Conservation (phyloP, 2,888 invertebrate species). For the Platerodrilus igneus region DNA sequence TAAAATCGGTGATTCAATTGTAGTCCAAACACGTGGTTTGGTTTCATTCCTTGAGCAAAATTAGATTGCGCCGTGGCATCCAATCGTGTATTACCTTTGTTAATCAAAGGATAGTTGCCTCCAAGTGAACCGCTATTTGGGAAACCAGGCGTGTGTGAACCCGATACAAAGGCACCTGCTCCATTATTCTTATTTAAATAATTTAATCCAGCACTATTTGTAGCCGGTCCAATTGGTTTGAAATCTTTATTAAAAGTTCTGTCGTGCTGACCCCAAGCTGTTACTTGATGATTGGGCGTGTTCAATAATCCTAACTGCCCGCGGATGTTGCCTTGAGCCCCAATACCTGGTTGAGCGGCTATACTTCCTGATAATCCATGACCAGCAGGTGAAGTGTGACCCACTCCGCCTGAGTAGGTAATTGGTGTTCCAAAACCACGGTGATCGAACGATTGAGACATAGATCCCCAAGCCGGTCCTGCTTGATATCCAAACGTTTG, state of each 20-base stretch:
- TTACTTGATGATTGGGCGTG: conserved; percentile 8
- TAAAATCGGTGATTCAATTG: conserved; percentile 4
- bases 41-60: conserved; percentile 6
- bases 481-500: too few relatives aligned
- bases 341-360: conserved; percentile 1
- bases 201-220: conserved; percentile 12
- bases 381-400: too few relatives aligned
- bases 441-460: too few relatives aligned
- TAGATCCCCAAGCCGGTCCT: too few relatives aligned
- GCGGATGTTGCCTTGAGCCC: conserved; percentile 1
- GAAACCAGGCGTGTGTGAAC: conserved; percentile 5
- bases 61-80: conserved; percentile 3
- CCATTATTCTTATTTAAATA: conserved; percentile 9
- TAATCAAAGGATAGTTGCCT: conserved; percentile 6
- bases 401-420: too few relatives aligned
- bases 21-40: conserved; percentile 3
- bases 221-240: conserved; percentile 8
- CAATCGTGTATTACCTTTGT: conserved; percentile 7
- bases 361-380: conserved; percentile 8
- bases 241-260: conserved; percentile 14
- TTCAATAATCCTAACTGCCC: conserved; percentile 5
- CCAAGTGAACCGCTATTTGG: conserved; percentile 11
- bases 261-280: conserved; percentile 14
- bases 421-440: too few relatives aligned
- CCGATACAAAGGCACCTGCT: conserved; percentile 8